Conservation (phyloP, 2,113 vertebrate species). For the Micronisus gabar region DNA sequence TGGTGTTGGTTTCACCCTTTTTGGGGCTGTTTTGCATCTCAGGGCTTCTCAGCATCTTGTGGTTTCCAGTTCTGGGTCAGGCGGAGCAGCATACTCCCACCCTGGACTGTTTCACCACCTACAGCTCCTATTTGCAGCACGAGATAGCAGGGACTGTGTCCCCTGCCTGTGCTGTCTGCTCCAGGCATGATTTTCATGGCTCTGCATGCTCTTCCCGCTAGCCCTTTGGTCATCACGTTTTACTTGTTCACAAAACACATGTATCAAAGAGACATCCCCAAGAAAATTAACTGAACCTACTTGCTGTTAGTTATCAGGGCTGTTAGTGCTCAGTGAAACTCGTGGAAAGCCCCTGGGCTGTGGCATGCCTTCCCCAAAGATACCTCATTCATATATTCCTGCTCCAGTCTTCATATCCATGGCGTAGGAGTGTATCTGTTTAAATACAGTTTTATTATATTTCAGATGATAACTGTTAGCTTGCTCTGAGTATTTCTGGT, state of each 20-base stretch:
- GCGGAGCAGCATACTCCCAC: background rate
- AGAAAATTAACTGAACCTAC: background rate
- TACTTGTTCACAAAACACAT: background rate
- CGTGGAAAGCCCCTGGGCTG: background rate
- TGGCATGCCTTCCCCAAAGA: background rate
- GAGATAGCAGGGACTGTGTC: background rate
- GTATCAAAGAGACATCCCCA: background rate
- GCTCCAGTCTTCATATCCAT: background rate
- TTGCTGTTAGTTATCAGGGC: background rate
- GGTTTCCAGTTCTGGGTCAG: background rate
- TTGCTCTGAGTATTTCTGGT: conserved; percentile 11
- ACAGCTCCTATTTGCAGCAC: background rate
- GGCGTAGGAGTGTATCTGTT: background rate
- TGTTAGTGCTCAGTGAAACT: background rate
- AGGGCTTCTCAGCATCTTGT: background rate
- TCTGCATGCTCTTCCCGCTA: background rate
- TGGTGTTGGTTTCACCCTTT: background rate
- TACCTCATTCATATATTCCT: background rate
- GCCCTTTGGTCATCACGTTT: background rate
- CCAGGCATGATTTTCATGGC: background rate
- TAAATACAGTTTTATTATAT: background rate
- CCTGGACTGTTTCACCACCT: background rate
- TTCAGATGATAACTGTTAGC: background rate
- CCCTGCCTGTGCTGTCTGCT: background rate
- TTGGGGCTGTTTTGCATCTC: background rate